Base-by-base conservation (phyloP, 23 tunicate genomes). In the Halocynthia aurantium region DNA sequence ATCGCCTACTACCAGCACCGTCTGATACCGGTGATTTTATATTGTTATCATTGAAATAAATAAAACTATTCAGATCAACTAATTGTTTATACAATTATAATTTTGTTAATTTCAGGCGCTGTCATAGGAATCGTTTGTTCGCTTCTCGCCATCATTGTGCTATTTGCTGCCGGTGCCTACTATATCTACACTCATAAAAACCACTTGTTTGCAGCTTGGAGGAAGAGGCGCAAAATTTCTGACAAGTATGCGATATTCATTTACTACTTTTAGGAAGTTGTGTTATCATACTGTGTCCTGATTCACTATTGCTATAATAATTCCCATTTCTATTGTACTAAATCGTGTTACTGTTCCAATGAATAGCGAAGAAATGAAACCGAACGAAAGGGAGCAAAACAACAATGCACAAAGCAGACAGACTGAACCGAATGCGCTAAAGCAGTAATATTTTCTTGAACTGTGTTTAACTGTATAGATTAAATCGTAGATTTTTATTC, bases 1-100 rank as follows among this genome's bases (percentile, higher is more conserved):
- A 74, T 49, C 10, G 56, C 50, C 18, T 74, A n/a, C 78, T 74
- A 4, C 78, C 78, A 8, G 78, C 60, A 49, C 78, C 78, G 8
- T 74, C 78, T 7, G 78, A 53, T 54, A 65, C 60, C 20, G 78
- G 78, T 58, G 17, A 58, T 58, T 58, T 58, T 65, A 20, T 65
- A 65, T 11, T 40, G 15, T 6, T 65, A 9, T 20, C 31, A 20
- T 65, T 49, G 19, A 65, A 65, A 65, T 13, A 58, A 58, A 58
- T 58, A 13, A 58, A 58, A 13, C 17, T 15, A 58, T 1, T 58
- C 17, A 15, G 63, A 58, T 58, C n/a, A 58, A 15, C 4, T 58
- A 15, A 58, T 13, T 58, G 63, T 58, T 2, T 58, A 15, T 58
- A 15, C 15, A 2, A 58, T 15, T n/a, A 58, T 58, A 13, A n/a